A percentile compares a stretch with the other conserved stretches of the same genome.
phyloP scores from a whole-genome alignment of 2,888 invertebrate species.

The Tanytarsus gracilentus region DNA sequence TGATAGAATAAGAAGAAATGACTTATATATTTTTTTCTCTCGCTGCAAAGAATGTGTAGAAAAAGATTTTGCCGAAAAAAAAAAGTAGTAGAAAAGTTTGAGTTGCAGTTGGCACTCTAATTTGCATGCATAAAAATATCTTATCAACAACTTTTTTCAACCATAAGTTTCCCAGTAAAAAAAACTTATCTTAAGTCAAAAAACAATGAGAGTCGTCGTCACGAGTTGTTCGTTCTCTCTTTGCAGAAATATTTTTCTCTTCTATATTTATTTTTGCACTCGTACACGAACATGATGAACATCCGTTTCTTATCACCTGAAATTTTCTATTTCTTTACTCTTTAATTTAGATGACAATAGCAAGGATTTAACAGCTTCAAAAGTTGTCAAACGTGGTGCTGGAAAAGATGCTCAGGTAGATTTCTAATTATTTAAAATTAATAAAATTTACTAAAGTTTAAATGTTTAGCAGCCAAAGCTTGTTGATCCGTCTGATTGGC shows the following conservation, averaged over 20 bases:
- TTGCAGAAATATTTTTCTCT: background rate
- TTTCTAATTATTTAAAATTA: constrained; percentile 32
- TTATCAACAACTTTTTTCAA: constrained; percentile 5
- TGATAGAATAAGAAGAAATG: constrained; percentile 3
- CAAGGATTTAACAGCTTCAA: constrained; percentile 19
- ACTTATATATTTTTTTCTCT: background rate
- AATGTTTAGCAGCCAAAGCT: constrained; percentile 4
- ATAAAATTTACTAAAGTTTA: background rate
- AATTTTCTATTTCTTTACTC: background rate
- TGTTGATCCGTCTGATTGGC: constrained; percentile 16
- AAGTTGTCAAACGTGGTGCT: constrained; percentile 36
- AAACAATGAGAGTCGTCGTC: no score
- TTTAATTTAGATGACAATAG: constrained; percentile 16
- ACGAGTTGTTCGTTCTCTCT: constrained; percentile 1
- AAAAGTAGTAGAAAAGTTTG: no score
- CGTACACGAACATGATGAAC: background rate
- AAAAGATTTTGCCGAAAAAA: no score
- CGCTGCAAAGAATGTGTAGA: no score
- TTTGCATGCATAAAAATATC: no score
- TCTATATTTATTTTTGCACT: background rate
- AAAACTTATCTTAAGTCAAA: no score
- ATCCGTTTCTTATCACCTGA: background rate
- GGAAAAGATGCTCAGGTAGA: constrained; percentile 46
- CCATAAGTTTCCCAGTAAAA: background rate
- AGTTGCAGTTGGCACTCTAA: no score